Evolutionary conservation across 1,140 invertebrate genomes (phyloP).

Genomic region (Philotrypesis tridentata): DNA sequence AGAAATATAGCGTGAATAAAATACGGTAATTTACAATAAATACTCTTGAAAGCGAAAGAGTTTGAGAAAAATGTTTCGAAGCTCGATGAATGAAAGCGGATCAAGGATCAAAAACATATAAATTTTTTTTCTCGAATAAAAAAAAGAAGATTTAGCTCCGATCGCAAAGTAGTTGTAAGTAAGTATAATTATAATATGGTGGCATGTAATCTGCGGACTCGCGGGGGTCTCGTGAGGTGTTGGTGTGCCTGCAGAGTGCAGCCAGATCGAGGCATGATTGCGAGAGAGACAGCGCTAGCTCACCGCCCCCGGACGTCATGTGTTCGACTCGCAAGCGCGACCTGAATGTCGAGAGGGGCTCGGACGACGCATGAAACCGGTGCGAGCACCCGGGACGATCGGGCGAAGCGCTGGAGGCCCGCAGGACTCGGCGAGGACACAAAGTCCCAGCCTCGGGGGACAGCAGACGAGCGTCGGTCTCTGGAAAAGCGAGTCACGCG

Average conservation of each 20-base stretch:
- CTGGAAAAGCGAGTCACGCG: not conserved
- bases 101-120: not conserved
- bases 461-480: not conserved
- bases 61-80: too few species aligned
- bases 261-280: not conserved
- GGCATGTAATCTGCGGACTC: too few species aligned
- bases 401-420: too few species aligned
- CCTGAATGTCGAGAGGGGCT: not conserved
- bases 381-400: not conserved
- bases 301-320: constrained; percentile 51
- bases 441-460: not conserved
- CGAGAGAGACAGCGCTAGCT: not conserved
- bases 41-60: not conserved
- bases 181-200: too few species aligned
- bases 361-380: not conserved
- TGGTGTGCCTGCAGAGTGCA: not conserved
- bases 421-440: too few species aligned
- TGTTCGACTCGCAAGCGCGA: constrained; percentile 14
- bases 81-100: not conserved
- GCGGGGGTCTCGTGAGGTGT: not conserved
- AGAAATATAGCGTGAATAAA: not conserved
- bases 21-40: not conserved
- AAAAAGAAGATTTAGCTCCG: not conserved
- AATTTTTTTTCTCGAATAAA: too few species aligned
- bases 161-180: too few species aligned